Conservation (phyloP, 1,140 invertebrate species). For the Planococcus citri region DNA sequence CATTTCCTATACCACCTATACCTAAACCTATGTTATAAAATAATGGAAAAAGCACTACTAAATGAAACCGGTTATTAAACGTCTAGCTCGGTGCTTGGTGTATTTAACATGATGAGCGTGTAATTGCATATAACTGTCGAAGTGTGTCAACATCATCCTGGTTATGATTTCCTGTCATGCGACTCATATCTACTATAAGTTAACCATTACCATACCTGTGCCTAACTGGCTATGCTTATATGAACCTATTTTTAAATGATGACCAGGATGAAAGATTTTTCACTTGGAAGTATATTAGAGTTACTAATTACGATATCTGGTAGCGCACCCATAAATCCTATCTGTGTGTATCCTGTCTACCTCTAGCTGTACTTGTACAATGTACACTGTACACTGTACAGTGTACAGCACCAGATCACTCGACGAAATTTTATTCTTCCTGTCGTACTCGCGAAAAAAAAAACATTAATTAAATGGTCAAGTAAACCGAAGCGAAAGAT, state of each 20-base stretch:
- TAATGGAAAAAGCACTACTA: neutral
- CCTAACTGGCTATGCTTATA: no score
- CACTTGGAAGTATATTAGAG: neutral
- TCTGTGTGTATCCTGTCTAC: neutral
- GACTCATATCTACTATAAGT: no score
- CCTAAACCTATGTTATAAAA: no score
- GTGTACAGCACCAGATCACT: neutral
- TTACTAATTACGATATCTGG: neutral
- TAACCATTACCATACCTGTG: neutral
- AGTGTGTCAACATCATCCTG: slow-evolving; percentile 5
- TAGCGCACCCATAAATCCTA: neutral
- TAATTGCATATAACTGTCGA: slow-evolving; percentile 3
- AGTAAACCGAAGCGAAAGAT: neutral
- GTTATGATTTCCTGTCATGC: slow-evolving; percentile 6
- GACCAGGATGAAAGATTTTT: neutral
- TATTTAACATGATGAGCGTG: slow-evolving; percentile 6
- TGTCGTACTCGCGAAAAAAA: neutral
- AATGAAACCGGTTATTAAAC: neutral
- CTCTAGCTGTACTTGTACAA: neutral
- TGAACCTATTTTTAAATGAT: neutral
- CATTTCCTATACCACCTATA: neutral
- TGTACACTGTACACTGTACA: no score
- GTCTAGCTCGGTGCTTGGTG: neutral
- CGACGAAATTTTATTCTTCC: neutral
- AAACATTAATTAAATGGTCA: neutral